Percentiles rank a stretch among this genome's conserved stretches.
Conservation (phyloP, 2,888 invertebrate species). For the Tenthredo scrophulariae region DNA sequence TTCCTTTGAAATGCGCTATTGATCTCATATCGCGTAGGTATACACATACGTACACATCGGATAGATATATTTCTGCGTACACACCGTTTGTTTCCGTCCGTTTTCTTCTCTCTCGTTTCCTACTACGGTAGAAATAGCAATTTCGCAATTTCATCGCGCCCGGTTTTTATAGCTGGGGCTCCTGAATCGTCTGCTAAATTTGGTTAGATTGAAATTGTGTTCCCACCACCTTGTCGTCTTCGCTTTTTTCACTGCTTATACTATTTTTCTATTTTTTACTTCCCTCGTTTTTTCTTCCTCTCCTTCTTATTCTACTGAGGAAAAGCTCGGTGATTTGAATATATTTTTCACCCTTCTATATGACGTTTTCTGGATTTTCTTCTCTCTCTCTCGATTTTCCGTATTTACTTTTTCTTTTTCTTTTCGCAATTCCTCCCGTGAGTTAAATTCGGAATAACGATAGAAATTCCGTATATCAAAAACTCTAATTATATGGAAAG, state of each 20-base stretch:
- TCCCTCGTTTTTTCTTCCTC: slow-evolving; percentile 25
- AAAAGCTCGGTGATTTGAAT: not conserved
- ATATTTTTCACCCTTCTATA: not conserved
- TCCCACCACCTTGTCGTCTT: slow-evolving; percentile 56
- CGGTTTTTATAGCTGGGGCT: slow-evolving; percentile 26
- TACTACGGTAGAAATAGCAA: slow-evolving; percentile 29
- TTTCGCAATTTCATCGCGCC: slow-evolving; percentile 49
- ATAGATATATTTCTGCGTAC: slow-evolving; percentile 20
- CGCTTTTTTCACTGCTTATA: not conserved
- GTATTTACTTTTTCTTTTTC: slow-evolving; percentile 16
- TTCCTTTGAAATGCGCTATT: slow-evolving; percentile 40
- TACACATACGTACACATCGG: not conserved
- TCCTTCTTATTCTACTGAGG: not conserved
- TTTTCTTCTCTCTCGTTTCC: not conserved
- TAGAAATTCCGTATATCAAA: too few relatives aligned
- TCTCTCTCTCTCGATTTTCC: slow-evolving; percentile 20
- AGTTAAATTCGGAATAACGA: not conserved
- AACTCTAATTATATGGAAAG: not conserved
- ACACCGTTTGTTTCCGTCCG: slow-evolving; percentile 37
- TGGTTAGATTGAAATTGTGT: slow-evolving; percentile 43
- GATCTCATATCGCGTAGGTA: slow-evolving; percentile 3
- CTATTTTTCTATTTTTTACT: slow-evolving; percentile 18
- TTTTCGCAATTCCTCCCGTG: not conserved
- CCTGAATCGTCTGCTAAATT: slow-evolving; percentile 36
- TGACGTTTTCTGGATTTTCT: not conserved